These are phyloP conservation scores for Acanthopleura granulata DNA, from an alignment of 2,888 invertebrate species.

Conservation along the genomic window DNA sequence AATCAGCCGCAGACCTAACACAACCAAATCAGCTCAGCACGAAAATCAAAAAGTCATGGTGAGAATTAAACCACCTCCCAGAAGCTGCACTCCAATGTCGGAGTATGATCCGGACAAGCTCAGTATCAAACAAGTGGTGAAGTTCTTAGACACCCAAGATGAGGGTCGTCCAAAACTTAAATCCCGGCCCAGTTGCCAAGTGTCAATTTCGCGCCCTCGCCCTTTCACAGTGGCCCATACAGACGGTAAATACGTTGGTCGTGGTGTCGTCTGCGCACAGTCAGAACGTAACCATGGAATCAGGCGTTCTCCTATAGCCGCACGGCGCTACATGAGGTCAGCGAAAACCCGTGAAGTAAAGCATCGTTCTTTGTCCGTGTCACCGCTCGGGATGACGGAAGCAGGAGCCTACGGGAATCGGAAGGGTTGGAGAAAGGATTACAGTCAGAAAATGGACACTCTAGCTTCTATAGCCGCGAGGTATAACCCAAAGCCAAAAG, in stretches of 20 bases:
- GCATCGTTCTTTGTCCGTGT: neutral
- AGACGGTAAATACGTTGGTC: neutral
- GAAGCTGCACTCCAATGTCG: slow-evolving; percentile 53
- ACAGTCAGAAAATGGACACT: neutral
- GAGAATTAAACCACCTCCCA: slow-evolving; percentile 50
- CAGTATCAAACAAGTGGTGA: slow-evolving; percentile 57
- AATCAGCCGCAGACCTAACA: too few relatives aligned
- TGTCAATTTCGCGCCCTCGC: neutral
- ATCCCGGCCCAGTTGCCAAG: neutral
- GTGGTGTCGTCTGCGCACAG: neutral
- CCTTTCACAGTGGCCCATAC: neutral
- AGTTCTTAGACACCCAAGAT: slow-evolving; percentile 45
- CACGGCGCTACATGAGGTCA: slow-evolving; percentile 3
- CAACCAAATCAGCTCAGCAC: too few relatives aligned
- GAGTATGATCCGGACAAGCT: slow-evolving; percentile 59
- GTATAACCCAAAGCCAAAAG: neutral
- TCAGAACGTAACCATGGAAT: neutral
- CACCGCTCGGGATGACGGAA: neutral
- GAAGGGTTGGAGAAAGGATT: neutral
- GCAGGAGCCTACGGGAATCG: neutral
- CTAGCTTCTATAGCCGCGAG: neutral
- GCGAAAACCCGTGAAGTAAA: neutral
- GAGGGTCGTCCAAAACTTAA: neutral
- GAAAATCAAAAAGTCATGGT: slow-evolving; percentile 43
- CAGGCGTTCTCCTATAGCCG: neutral